Evolutionary conservation across 2,888 invertebrate genomes (phyloP).

Genomic region (Alviniconcha strummeri): DNA sequence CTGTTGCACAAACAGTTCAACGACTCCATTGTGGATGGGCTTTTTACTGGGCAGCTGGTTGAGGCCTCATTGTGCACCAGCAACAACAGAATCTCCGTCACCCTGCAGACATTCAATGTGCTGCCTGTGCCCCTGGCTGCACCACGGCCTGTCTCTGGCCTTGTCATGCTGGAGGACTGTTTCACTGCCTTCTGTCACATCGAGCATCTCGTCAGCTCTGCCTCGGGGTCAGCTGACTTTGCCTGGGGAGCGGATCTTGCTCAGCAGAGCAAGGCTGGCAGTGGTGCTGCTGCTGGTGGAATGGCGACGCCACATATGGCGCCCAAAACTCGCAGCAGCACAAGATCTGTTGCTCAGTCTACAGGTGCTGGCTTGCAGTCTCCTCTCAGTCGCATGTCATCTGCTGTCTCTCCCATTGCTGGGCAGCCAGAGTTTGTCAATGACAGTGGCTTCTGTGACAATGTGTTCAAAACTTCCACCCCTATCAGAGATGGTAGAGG

Average conservation of each 20-base stretch:
- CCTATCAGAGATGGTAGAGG: slow-evolving; percentile 54
- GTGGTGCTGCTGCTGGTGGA: not conserved
- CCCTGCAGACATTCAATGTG: slow-evolving; percentile 68
- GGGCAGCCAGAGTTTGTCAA: slow-evolving; percentile 46
- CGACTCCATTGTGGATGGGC: slow-evolving; percentile 64
- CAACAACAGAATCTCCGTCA: slow-evolving; percentile 66
- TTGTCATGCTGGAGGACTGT: slow-evolving; percentile 67
- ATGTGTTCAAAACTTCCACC: slow-evolving; percentile 66
- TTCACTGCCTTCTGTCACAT: slow-evolving; percentile 67
- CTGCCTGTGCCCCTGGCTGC: slow-evolving; percentile 68
- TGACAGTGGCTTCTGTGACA: slow-evolving; percentile 66
- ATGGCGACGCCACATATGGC: not conserved
- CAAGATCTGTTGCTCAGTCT: not conserved
- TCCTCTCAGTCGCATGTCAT: slow-evolving; percentile 17
- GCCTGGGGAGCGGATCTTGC: not conserved
- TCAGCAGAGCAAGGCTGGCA: not conserved
- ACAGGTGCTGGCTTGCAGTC: slow-evolving; percentile 25
- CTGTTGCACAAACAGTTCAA: slow-evolving; percentile 69
- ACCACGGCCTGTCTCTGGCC: slow-evolving; percentile 57
- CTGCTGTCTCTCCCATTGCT: slow-evolving; percentile 24
- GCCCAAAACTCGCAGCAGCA: slow-evolving; percentile 11
- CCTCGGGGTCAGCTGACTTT: slow-evolving; percentile 43
- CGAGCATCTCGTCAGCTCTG: slow-evolving; percentile 62
- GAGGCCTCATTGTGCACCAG: slow-evolving; percentile 65
- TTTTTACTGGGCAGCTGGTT: slow-evolving; percentile 70